Percentiles rank a stretch among this genome's conserved stretches.
Evolutionary conservation across 2,113 vertebrate species (phyloP).

Genomic region (Haemorhous mexicanus): DNA sequence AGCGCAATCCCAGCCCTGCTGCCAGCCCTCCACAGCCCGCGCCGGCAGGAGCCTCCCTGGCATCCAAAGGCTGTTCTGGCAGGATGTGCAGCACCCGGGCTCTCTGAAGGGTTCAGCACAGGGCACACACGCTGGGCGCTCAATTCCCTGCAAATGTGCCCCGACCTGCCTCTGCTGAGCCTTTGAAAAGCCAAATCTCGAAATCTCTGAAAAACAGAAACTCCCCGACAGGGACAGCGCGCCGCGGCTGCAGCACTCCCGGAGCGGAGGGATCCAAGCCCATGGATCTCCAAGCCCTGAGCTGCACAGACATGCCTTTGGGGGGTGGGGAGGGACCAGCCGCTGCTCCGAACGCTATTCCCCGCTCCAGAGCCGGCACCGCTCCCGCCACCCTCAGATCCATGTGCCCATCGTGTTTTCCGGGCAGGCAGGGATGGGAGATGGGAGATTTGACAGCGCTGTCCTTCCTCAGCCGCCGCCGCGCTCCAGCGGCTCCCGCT

Average conservation of each 20-base stretch:
- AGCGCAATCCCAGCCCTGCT: not conserved
- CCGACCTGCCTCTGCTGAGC: constrained; percentile 36
- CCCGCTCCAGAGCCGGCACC: not conserved
- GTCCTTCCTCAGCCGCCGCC: not conserved
- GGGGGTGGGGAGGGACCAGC: not conserved
- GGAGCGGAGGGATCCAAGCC: not conserved
- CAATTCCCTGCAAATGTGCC: not conserved
- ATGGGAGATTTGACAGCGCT: rapidly evolving
- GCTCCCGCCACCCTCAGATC: not conserved
- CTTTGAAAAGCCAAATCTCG: constrained; percentile 32
- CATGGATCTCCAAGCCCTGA: not conserved
- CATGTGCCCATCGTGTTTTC: not conserved
- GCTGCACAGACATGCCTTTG: not conserved
- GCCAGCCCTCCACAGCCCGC: not conserved
- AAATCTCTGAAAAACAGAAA: constrained; percentile 38
- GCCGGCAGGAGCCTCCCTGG: not conserved
- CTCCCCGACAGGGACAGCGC: not conserved
- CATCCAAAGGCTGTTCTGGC: not conserved
- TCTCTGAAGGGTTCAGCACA: constrained; percentile 1
- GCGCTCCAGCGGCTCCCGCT: rapidly evolving
- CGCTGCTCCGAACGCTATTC: not conserved
- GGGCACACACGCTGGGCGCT: not conserved
- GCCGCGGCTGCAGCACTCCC: not conserved
- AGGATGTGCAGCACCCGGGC: not conserved
- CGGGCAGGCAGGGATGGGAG: not conserved